phyloP scores from a whole-genome alignment of 2,888 invertebrate species.

The Zaprionus bogoriensis region DNA sequence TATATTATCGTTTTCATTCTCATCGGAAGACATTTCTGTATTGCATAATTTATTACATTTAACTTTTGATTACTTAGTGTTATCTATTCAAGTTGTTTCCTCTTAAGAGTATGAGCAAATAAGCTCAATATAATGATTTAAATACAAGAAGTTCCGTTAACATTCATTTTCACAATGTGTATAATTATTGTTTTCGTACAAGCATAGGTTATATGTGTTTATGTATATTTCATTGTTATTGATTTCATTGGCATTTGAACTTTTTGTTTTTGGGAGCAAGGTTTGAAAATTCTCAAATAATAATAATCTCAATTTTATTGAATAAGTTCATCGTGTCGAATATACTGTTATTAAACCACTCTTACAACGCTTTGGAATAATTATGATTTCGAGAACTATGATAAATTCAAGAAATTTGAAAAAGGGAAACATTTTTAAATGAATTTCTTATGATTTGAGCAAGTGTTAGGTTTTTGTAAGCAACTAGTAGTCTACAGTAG shows the following conservation, averaged over 20 bases:
- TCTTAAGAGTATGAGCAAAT: conserved; percentile 45
- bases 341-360: too few relatives aligned
- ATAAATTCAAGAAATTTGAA: too few relatives aligned
- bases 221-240: conserved; percentile 42
- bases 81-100: conserved; percentile 32
- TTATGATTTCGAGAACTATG: too few relatives aligned
- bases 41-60: conserved; percentile 54
- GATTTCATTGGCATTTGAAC: conserved; percentile 45
- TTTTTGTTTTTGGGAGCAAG: conserved; percentile 14
- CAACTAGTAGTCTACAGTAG: too few relatives aligned
- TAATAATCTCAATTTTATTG: too few relatives aligned
- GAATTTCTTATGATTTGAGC: too few relatives aligned
- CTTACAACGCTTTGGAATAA: too few relatives aligned
- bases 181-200: conserved; percentile 52
- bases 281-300: too few relatives aligned
- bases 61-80: conserved; percentile 46
- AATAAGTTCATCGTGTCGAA: too few relatives aligned
- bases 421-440: too few relatives aligned
- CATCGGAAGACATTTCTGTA: conserved; percentile 64
- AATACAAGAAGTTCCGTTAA: conserved; percentile 49
- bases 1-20: conserved; percentile 35
- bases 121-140: conserved; percentile 53
- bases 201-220: conserved; percentile 19
- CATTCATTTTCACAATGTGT: conserved; percentile 46
- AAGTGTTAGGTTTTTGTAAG: too few relatives aligned